Evolutionary conservation across 2,113 vertebrate species (phyloP), one percentile per base, ranked within the genome.

Genomic region (Loxodonta africana): DNA sequence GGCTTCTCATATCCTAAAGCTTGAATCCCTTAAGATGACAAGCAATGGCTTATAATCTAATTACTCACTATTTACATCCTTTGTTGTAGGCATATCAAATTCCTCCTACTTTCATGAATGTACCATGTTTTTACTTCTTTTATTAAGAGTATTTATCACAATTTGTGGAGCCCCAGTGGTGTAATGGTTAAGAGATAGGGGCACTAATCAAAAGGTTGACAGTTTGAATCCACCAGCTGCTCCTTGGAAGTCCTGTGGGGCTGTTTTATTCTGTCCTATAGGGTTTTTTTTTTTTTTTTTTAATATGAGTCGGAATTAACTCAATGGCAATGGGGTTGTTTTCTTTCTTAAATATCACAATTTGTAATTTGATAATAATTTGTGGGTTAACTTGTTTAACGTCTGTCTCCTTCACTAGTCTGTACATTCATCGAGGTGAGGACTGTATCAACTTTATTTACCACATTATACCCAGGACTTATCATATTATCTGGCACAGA

Each of bases 361-460:
- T 97, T 85, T 89, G 46, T 84, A 92, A 95, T 83, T 69, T 26
- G 76, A 21, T 81, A 25, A n/a, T 67, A 28, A 74, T 51, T 67
- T 44, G 20, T 88, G 78, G 26, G 3, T 57, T 91, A 67, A 37
- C 78, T 84, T 60, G 51, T 87, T 88, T 81, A 63, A 33, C 71
- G 21, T 11, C 23, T 46, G 26, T 53, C 53, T 17, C 53, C 53
- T 57, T 57, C 53, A 57, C 53, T 57, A 1, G 44, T 83, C 51
- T 73, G 18, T 44, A 69, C 69, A 62, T 53, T 88, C 83, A 65
- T 17, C 53, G 69, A 83, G 76, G 1, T 44, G 77, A 51, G 37
- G 62, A 46, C 28, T 0, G 0, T 11, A 44, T 83, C 25, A 60
- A 2, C 88, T 88, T 95, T 62, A 23, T 57, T 71, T 37, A 12